Evolutionary conservation across 1,140 invertebrate species (phyloP).

Genomic region (Rhagoletis zephyria): DNA sequence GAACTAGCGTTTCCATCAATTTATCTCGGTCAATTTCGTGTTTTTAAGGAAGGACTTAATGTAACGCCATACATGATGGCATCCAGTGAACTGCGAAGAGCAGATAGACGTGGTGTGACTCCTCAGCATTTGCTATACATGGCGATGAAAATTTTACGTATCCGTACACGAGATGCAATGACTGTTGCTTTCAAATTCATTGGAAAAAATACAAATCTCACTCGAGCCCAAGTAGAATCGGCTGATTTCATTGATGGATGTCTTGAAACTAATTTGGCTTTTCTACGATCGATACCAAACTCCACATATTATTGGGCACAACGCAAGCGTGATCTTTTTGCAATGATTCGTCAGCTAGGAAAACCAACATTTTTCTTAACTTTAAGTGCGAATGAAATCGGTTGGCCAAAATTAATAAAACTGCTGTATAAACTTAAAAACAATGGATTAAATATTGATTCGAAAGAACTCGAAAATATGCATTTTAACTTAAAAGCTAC

Average conservation of each 20-base stretch:
- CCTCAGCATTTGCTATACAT: slow-evolving; percentile 58
- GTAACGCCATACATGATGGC: not conserved
- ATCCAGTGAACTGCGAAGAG: slow-evolving; percentile 50
- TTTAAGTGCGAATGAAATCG: too few species aligned
- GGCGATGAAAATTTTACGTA: slow-evolving; percentile 56
- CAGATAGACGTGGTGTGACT: slow-evolving; percentile 52
- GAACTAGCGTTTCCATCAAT: not conserved
- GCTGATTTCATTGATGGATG: not conserved
- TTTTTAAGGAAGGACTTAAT: not conserved
- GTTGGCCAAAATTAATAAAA: too few species aligned
- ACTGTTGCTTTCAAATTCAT: slow-evolving; percentile 62
- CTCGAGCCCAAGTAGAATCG: not conserved
- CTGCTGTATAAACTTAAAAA: too few species aligned
- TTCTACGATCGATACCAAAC: not conserved
- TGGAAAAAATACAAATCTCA: slow-evolving; percentile 26
- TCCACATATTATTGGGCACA: too few species aligned
- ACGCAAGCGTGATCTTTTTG: too few species aligned
- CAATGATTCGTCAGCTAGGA: too few species aligned
- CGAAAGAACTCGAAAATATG: not conserved
- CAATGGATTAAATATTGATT: too few species aligned
- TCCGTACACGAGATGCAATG: slow-evolving; percentile 24
- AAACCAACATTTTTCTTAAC: too few species aligned
- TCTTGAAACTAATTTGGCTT: not conserved
- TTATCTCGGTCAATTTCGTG: not conserved
- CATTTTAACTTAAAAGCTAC: slow-evolving; percentile 62